A percentile compares a stretch with the other conserved stretches of the same genome.
Evolutionary conservation across 1,140 invertebrate species (phyloP).

Genomic region (Zaprionus capensis): DNA sequence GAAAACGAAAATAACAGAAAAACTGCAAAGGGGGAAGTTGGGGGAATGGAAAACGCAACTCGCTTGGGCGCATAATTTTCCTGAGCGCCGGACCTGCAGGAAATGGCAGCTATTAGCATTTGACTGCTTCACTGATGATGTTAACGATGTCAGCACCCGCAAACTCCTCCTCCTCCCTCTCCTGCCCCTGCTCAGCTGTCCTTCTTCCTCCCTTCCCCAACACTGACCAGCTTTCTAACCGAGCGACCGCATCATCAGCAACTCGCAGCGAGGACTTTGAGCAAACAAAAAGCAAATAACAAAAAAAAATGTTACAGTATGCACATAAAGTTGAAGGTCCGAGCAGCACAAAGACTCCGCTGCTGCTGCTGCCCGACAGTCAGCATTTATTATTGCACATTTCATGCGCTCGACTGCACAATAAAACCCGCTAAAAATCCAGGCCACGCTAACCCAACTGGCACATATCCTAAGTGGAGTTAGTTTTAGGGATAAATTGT

Average conservation of each 20-base stretch:
- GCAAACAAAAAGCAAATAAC: slow-evolving; percentile 16
- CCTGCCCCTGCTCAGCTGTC: neutral
- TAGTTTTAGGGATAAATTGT: neutral
- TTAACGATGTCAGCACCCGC: slow-evolving; percentile 68
- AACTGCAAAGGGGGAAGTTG: slow-evolving; percentile 4
- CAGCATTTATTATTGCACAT: slow-evolving; percentile 80
- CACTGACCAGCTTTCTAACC: neutral
- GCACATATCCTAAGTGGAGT: slow-evolving; percentile 13
- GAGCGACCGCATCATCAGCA: neutral
- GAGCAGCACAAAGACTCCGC: slow-evolving; percentile 59
- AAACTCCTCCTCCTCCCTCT: too few species aligned
- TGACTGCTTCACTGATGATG: slow-evolving; percentile 81
- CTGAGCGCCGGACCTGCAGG: slow-evolving; percentile 77
- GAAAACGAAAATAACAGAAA: slow-evolving; percentile 41
- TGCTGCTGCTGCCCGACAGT: slow-evolving; percentile 43
- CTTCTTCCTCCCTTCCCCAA: neutral
- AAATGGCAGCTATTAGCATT: slow-evolving; percentile 81
- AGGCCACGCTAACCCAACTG: slow-evolving; percentile 7
- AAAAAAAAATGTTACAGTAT: slow-evolving; percentile 55
- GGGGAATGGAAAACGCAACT: slow-evolving; percentile 53
- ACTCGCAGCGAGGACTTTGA: slow-evolving; percentile 10
- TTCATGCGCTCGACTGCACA: slow-evolving; percentile 75
- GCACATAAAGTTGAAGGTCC: slow-evolving; percentile 72
- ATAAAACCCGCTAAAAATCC: slow-evolving; percentile 46
- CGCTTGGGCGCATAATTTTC: slow-evolving; percentile 79